A percentile compares a stretch with the other conserved stretches of the same genome.
phyloP scores from a whole-genome alignment of 2,797 vertebrate species.

The Danio jaintianensis region DNA sequence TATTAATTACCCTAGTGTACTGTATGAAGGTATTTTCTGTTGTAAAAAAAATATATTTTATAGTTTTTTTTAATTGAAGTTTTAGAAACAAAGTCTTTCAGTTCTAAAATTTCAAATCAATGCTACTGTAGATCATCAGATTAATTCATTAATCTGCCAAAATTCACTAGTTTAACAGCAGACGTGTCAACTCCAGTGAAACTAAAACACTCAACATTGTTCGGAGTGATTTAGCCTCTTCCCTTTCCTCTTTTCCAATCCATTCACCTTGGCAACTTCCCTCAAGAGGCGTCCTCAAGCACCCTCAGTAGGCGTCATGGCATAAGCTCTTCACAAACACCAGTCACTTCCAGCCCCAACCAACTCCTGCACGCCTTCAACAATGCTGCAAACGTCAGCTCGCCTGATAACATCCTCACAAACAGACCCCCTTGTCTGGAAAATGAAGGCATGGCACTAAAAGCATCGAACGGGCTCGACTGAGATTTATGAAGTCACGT shows the following conservation, averaged over 20 bases:
- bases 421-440: slow-evolving; percentile 20
- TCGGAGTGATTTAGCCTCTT: neutral
- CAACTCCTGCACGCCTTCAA: slow-evolving; percentile 15
- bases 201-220: neutral
- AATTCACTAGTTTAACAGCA: no score
- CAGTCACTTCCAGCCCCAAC: neutral
- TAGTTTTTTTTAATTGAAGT: no score
- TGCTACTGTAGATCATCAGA: no score
- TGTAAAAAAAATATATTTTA: no score
- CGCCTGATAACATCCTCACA: slow-evolving; percentile 41
- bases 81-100: no score
- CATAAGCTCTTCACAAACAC: neutral
- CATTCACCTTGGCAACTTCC: slow-evolving; percentile 9
- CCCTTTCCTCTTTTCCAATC: neutral
- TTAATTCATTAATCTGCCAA: no score
- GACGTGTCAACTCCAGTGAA: no score
- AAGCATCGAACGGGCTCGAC: neutral
- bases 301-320: neutral
- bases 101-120: no score
- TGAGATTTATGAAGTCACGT: neutral
- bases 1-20: no score
- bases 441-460: neutral
- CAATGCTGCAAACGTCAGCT: slow-evolving; percentile 14
- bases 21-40: no score
- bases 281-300: neutral